phyloP scores from a whole-genome alignment of 2,888 invertebrate genomes.

The Thera britannica region DNA sequence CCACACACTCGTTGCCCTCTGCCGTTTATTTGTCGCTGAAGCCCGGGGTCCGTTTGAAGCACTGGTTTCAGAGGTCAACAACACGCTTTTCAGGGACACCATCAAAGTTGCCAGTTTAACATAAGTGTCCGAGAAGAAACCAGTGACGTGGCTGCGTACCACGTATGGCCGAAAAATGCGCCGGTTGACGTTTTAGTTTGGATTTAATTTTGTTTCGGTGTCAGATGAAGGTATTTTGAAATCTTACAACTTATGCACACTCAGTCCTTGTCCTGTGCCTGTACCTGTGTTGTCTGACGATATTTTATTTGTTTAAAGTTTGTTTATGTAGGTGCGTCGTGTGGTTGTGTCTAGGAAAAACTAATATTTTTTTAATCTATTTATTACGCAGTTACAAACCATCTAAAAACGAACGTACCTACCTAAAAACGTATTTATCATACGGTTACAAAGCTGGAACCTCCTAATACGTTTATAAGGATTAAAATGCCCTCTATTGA shows the following conservation, averaged over 20 bases:
- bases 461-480: not conserved
- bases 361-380: not conserved
- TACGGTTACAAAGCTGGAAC: too few relatives aligned
- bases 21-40: not conserved
- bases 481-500: not conserved
- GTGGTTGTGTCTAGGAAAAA: not conserved
- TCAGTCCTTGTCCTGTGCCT: not conserved
- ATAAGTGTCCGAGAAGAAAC: not conserved
- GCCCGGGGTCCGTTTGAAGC: not conserved
- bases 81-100: not conserved
- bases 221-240: constrained; percentile 42
- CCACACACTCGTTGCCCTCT: not conserved
- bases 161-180: constrained; percentile 16
- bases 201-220: constrained; percentile 7
- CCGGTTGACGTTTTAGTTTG: constrained; percentile 16
- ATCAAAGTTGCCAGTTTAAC: not conserved
- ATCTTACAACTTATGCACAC: not conserved
- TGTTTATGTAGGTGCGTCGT: not conserved
- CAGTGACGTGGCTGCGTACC: not conserved
- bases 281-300: constrained; percentile 1
- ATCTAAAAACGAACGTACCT: not conserved
- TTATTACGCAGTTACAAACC: not conserved
- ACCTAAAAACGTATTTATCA: too few relatives aligned
- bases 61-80: not conserved
- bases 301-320: not conserved